Percentiles rank a stretch among this genome's conserved stretches.
Conservation (phyloP, 2,113 vertebrate species). For the Larimichthys crocea region DNA sequence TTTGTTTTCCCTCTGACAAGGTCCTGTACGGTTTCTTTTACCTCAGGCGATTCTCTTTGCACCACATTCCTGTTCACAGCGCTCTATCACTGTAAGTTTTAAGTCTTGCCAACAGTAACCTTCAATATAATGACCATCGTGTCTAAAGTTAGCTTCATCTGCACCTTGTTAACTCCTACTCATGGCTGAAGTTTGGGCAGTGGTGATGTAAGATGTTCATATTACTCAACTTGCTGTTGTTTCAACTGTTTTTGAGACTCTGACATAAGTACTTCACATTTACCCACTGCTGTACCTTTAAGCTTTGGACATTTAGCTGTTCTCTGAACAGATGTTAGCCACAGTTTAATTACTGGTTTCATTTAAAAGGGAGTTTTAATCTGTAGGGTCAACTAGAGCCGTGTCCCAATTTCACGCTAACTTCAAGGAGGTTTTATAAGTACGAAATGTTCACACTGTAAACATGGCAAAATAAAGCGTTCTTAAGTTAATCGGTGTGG, state of each 20-base stretch:
- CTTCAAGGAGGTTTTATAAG: neutral
- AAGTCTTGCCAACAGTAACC: conserved; percentile 21
- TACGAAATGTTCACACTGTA: neutral
- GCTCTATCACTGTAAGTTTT: neutral
- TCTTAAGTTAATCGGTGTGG: neutral
- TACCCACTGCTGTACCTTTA: neutral
- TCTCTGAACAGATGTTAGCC: neutral
- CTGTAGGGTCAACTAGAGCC: neutral
- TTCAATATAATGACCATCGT: conserved; percentile 11
- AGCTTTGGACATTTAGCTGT: neutral
- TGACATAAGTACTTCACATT: conserved; percentile 1
- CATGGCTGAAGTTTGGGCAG: conserved; percentile 37
- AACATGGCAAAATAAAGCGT: neutral
- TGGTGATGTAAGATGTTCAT: conserved; percentile 52
- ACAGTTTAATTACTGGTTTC: neutral
- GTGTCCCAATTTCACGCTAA: neutral
- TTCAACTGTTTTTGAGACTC: conserved; percentile 40
- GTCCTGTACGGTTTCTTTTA: neutral
- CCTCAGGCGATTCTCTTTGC: neutral
- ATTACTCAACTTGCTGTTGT: conserved; percentile 21
- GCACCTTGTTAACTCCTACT: conserved; percentile 51
- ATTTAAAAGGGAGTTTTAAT: neutral
- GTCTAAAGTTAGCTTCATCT: conserved; percentile 38
- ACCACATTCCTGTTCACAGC: neutral
- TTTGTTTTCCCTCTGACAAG: neutral